phyloP scores from a whole-genome alignment of 2,113 vertebrate genomes.

The Hippocampus comes region DNA sequence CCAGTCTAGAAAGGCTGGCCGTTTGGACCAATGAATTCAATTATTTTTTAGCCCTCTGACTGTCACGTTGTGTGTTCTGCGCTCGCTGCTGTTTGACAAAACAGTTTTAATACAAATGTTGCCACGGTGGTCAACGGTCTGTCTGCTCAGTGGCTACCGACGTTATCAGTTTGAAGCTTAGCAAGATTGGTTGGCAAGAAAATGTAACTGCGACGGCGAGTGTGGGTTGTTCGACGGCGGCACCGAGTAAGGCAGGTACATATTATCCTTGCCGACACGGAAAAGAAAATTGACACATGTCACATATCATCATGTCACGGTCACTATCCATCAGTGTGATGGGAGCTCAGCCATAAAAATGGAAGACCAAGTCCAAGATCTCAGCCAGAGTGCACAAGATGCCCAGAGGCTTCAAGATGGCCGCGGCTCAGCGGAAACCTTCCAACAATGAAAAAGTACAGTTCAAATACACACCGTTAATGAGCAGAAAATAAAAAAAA shows the following conservation, averaged over 20 bases:
- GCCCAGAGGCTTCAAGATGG: conserved; percentile 16
- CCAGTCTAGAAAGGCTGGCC: too few relatives aligned
- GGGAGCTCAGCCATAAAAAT: conserved; percentile 28
- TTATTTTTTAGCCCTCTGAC: too few relatives aligned
- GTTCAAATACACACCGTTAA: conserved; percentile 29
- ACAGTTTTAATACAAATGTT: too few relatives aligned
- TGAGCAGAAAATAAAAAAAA: conserved; percentile 26
- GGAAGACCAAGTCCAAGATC: conserved; percentile 37
- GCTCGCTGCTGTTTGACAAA: too few relatives aligned
- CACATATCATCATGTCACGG: conserved; percentile 41
- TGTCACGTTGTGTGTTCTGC: too few relatives aligned
- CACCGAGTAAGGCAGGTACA: not conserved
- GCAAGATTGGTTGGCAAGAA: too few relatives aligned
- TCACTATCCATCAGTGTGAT: conserved; percentile 44
- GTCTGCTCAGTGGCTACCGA: too few relatives aligned
- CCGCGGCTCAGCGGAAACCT: conserved; percentile 8
- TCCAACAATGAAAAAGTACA: conserved; percentile 22
- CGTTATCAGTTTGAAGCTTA: too few relatives aligned
- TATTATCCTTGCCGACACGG: conserved; percentile 23
- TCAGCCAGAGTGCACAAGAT: conserved; percentile 47
- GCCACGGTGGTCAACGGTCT: too few relatives aligned
- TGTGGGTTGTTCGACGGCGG: not conserved
- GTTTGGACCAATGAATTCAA: too few relatives aligned
- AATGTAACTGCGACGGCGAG: too few relatives aligned
- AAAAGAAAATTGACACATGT: conserved; percentile 31